These are phyloP conservation scores for Drosophila santomea DNA, from an alignment of 1,140 invertebrate species.

Conservation along the genomic window DNA sequence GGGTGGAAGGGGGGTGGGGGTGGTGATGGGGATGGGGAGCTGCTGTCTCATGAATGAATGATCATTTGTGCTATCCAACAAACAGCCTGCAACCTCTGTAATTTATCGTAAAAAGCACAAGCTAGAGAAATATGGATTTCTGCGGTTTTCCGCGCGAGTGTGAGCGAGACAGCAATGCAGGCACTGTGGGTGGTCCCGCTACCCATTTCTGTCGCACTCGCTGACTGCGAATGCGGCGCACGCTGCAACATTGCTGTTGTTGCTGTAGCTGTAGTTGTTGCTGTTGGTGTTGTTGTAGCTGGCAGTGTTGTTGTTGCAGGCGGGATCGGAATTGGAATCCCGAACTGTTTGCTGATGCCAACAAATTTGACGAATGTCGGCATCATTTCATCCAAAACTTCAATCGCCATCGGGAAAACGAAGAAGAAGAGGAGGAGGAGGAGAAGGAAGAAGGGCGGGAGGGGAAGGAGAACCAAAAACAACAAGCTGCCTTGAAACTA, in stretches of 20 bases:
- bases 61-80: slow-evolving; percentile 36
- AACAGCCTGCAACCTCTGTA: slow-evolving; percentile 34
- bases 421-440: slow-evolving; percentile 43
- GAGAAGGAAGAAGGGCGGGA: slow-evolving; percentile 33
- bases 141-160: slow-evolving; percentile 48
- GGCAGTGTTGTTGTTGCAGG: slow-evolving; percentile 26
- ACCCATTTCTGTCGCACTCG: slow-evolving; percentile 16
- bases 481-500: slow-evolving; percentile 19
- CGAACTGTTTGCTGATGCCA: slow-evolving; percentile 80
- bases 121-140: slow-evolving; percentile 78
- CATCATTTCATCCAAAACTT: slow-evolving; percentile 74
- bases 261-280: background rate
- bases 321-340: slow-evolving; percentile 45
- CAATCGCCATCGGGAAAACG: slow-evolving; percentile 61
- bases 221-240: slow-evolving; percentile 29
- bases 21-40: slow-evolving; percentile 4
- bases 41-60: slow-evolving; percentile 65
- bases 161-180: background rate
- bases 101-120: slow-evolving; percentile 68
- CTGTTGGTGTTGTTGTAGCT: no score
- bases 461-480: slow-evolving; percentile 33
- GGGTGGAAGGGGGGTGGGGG: background rate
- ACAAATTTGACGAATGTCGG: slow-evolving; percentile 82
- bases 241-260: slow-evolving; percentile 23
- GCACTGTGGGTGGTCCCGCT: slow-evolving; percentile 66